Percentiles rank a stretch among this genome's conserved stretches.
These are phyloP conservation scores for Polyommatus icarus DNA, from an alignment of 2,888 invertebrate genomes.

Conservation along the genomic window DNA sequence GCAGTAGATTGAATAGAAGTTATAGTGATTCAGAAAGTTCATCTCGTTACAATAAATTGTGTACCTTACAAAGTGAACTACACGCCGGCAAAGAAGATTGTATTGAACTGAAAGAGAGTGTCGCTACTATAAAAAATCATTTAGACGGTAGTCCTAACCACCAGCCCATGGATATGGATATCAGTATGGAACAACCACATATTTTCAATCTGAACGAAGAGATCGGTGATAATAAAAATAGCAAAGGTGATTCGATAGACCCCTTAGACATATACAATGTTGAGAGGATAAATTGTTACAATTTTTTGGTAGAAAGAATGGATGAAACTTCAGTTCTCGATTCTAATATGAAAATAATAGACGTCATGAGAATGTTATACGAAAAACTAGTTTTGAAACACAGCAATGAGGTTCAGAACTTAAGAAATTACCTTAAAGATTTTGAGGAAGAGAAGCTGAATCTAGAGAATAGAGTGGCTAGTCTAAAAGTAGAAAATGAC, in stretches of 20 bases:
- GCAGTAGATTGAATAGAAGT: slow-evolving; percentile 60
- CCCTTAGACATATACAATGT: slow-evolving; percentile 50
- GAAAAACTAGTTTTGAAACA: slow-evolving; percentile 57
- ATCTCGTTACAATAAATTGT: slow-evolving; percentile 65
- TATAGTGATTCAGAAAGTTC: slow-evolving; percentile 65
- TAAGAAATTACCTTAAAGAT: slow-evolving; percentile 61
- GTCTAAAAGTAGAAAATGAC: slow-evolving; percentile 47
- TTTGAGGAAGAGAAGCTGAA: slow-evolving; percentile 54
- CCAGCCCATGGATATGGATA: slow-evolving; percentile 62
- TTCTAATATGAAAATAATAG: slow-evolving; percentile 57
- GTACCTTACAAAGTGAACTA: slow-evolving; percentile 66
- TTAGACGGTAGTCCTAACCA: slow-evolving; percentile 59
- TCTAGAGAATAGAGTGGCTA: slow-evolving; percentile 50
- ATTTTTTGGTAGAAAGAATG: slow-evolving; percentile 59
- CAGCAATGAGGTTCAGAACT: slow-evolving; percentile 62
- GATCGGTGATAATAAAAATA: slow-evolving; percentile 45
- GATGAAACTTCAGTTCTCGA: slow-evolving; percentile 51
- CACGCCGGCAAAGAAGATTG: slow-evolving; percentile 69
- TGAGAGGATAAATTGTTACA: slow-evolving; percentile 64
- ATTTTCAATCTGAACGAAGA: slow-evolving; percentile 50
- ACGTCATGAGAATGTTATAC: slow-evolving; percentile 66
- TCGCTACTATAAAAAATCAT: slow-evolving; percentile 69
- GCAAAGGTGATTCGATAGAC: slow-evolving; percentile 52
- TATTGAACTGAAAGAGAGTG: slow-evolving; percentile 66
- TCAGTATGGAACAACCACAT: slow-evolving; percentile 56